Base-by-base conservation (phyloP, 1,140 invertebrate species). In the Neotoxoptera formosana region DNA sequence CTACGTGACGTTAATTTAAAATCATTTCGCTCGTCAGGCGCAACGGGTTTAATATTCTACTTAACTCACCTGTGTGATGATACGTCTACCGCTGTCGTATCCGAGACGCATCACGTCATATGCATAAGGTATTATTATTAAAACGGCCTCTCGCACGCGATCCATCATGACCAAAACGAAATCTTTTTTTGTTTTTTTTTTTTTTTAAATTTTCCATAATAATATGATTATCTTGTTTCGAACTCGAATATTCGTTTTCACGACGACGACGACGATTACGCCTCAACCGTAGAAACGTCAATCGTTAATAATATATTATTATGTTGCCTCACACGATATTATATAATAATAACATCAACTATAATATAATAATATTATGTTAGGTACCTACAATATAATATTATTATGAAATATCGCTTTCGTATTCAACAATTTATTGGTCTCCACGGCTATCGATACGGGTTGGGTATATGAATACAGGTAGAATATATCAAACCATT, bases 1-100 rank as follows among this genome's bases (percentile, higher is more conserved):
- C 30, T 86, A 47, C 84, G 25, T 41, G 84, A 30, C 41, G 84
- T 86, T 86, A 86, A 47, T 86, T 86, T 86, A 86, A 86, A 86
- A 86, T 41, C 1, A 41, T 86, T 86, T 86, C 45, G 47, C 45
- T 41, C 84, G 23, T 86, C 41, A 30, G 30, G 47, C 45, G 30
- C 45, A 47, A 86, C 14, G 41, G 9, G 11, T 47, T 47, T 86
- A 86, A 86, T 41, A 41, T 86, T 86, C 30, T 86, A 47, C 23
- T 86, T 20, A 47, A 47, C 45, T 47, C 60, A 6, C 6, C 4
- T 76, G 60, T 34, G 60, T 34, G 60, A n/a, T 34, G 60, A n/a
- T 76, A 2, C 60, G 6, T 34, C 30, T 34, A 76, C 51, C 7
- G 21, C 2, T 76, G n/a, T 76, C 60, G 60, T 76, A n/a, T 76